Evolutionary conservation across 2,888 invertebrate genomes (phyloP).

Genomic region (Tromatobia lineatoria): DNA sequence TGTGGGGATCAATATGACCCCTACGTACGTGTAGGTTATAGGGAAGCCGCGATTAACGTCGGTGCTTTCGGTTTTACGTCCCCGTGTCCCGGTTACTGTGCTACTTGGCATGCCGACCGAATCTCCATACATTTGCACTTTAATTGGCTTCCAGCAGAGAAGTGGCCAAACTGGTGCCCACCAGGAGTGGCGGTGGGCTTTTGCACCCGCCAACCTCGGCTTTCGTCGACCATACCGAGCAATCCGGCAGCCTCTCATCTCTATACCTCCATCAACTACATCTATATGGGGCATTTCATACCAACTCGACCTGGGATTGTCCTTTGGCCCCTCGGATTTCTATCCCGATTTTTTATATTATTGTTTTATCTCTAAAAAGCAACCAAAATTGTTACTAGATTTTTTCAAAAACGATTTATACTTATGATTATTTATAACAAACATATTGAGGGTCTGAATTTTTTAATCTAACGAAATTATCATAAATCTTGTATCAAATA

Average conservation of each 20-base stretch:
- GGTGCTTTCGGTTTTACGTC: conserved; percentile 74
- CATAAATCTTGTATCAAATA: no score
- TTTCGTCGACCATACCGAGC: conserved; percentile 29
- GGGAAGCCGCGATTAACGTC: conserved; percentile 68
- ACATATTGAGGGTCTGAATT: no score
- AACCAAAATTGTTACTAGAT: no score
- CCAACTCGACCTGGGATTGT: no score
- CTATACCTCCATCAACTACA: neutral
- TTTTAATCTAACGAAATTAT: no score
- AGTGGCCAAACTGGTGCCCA: conserved; percentile 24
- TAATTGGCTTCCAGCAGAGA: conserved; percentile 79
- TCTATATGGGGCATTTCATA: no score
- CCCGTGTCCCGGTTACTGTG: conserved; percentile 79
- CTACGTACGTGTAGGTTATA: conserved; percentile 57
- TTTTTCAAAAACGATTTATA: no score
- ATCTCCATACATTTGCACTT: conserved; percentile 84
- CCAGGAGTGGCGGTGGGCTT: conserved; percentile 9
- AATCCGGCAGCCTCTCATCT: conserved; percentile 54
- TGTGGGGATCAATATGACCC: conserved; percentile 22
- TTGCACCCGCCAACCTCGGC: conserved; percentile 5
- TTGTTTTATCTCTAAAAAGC: no score
- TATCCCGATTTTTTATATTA: no score
- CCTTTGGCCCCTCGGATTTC: no score
- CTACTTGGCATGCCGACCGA: conserved; percentile 79
- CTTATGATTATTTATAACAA: no score